Conservation (phyloP, 2,888 invertebrate species). For the Coecobrya sp. region DNA sequence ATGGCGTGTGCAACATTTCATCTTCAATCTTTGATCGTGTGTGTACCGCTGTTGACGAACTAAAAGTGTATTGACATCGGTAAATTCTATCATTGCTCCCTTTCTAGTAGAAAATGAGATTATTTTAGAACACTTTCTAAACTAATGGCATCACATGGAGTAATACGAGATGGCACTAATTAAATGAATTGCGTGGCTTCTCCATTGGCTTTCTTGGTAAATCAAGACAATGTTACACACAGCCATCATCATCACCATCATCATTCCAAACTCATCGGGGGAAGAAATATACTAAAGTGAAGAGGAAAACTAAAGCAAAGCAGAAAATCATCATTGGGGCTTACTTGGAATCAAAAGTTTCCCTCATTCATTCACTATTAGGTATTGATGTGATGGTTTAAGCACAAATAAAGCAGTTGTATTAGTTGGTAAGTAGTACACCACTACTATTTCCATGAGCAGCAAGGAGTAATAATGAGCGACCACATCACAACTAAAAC, state of each 20-base stretch:
- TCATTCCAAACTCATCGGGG: conserved; percentile 24
- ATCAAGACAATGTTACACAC: conserved; percentile 31
- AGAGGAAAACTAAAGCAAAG: neutral
- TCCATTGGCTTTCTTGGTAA: conserved; percentile 58
- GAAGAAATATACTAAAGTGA: conserved; percentile 5
- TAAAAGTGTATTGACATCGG: neutral
- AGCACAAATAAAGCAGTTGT: conserved; percentile 58
- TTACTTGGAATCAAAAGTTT: conserved; percentile 71
- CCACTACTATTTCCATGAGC: neutral
- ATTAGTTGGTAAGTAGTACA: conserved; percentile 37
- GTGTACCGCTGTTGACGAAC: neutral
- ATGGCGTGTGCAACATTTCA: neutral
- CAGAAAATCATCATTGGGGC: conserved; percentile 51
- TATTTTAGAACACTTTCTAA: conserved; percentile 39
- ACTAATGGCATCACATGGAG: conserved; percentile 58
- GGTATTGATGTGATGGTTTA: conserved; percentile 66
- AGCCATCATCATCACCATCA: conserved; percentile 22
- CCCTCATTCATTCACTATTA: conserved; percentile 44
- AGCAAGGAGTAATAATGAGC: conserved; percentile 60
- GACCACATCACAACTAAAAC: conserved; percentile 63
- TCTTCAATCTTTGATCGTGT: neutral
- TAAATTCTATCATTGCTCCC: too few species aligned
- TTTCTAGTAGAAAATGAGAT: conserved; percentile 7
- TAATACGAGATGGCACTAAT: conserved; percentile 74
- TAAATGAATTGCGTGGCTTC: conserved; percentile 75